Conservation (phyloP, 2,888 invertebrate genomes). For the Acanthosepion esculentum region DNA sequence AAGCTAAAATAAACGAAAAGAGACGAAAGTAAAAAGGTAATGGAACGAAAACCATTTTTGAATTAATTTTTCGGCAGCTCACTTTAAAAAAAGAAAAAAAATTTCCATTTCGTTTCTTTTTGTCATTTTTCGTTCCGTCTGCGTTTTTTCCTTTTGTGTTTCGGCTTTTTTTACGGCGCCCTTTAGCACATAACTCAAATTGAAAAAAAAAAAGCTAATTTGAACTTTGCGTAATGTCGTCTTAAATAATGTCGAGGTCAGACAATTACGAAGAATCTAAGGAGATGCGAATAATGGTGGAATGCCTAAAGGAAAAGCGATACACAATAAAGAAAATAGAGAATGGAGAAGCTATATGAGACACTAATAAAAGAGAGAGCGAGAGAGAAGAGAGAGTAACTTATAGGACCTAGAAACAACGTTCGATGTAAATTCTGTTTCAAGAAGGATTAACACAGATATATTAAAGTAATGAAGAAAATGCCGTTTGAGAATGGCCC, state of each 20-base stretch:
- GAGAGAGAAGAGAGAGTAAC: no score
- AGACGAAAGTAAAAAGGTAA: no score
- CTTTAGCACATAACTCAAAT: constrained; percentile 33
- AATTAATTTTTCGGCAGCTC: no score
- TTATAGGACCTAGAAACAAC: no score
- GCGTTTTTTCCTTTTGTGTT: neutral
- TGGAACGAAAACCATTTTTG: no score
- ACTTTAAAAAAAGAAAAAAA: no score
- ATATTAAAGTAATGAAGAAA: no score
- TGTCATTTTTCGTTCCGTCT: neutral
- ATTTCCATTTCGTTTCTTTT: no score
- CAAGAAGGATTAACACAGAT: no score
- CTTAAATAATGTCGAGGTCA: neutral
- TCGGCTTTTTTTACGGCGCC: neutral
- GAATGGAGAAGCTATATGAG: neutral
- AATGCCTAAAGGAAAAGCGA: neutral
- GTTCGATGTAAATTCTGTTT: no score
- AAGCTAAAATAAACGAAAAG: no score
- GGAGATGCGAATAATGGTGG: neutral
- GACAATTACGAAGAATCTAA: neutral
- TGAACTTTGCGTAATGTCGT: neutral
- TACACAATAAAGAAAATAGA: neutral
- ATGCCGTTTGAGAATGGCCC: no score
- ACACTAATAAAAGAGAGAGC: neutral
- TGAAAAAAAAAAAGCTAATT: neutral